A percentile compares a stretch with the other conserved stretches of the same genome.
These are phyloP conservation scores for Calameuta filiformis DNA, from an alignment of 2,888 invertebrate species.

Conservation along the genomic window DNA sequence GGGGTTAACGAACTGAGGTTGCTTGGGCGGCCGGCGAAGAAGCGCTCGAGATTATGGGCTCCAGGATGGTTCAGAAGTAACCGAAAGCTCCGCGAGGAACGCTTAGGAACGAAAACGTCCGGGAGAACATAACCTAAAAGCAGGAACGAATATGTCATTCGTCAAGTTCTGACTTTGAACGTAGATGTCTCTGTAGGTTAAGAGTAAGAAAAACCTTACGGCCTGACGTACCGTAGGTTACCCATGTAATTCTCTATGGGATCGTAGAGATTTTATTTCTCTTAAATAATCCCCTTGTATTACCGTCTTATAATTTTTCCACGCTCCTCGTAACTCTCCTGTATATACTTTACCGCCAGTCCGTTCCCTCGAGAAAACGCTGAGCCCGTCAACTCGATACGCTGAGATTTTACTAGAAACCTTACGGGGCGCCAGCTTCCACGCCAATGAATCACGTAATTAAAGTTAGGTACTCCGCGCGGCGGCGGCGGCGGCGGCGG, in stretches of 20 bases:
- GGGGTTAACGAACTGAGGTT: not conserved
- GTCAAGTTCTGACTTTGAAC: not conserved
- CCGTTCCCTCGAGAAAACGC: not conserved
- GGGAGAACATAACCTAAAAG: too few relatives aligned
- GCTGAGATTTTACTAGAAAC: not conserved
- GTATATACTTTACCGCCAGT: not conserved
- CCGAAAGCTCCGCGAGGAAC: not conserved
- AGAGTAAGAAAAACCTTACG: not conserved
- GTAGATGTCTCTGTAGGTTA: not conserved
- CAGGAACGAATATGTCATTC: too few relatives aligned
- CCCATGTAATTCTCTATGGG: not conserved
- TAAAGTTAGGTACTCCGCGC: slow-evolving; percentile 1
- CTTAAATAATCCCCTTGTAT: not conserved
- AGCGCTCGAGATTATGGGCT: not conserved
- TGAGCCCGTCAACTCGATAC: not conserved
- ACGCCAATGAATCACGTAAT: slow-evolving; percentile 11
- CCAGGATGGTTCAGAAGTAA: not conserved
- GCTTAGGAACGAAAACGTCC: too few relatives aligned
- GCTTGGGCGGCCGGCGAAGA: not conserved
- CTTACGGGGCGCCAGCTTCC: slow-evolving; percentile 1
- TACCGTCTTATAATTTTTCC: not conserved
- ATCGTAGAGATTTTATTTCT: not conserved
- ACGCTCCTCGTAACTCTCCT: not conserved
- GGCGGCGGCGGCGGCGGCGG: not conserved
- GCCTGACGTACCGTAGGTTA: not conserved